phyloP scores from a whole-genome alignment of 2,888 invertebrate genomes.

The Allophyes oxyacanthae region DNA sequence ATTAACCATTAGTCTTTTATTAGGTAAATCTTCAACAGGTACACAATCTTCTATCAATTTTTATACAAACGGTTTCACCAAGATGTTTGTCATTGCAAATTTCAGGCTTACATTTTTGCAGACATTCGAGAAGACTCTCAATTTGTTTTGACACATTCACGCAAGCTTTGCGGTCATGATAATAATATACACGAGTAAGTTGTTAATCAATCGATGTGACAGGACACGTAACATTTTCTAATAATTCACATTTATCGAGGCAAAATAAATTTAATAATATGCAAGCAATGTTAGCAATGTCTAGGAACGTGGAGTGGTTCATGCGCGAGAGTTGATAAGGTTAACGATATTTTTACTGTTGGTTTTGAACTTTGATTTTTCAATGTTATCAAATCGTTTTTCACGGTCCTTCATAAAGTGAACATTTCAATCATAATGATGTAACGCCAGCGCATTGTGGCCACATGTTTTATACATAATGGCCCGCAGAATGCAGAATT shows the following conservation, averaged over 20 bases:
- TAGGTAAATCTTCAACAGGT: too few relatives aligned
- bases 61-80: neutral
- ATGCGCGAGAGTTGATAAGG: constrained; percentile 49
- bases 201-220: constrained; percentile 17
- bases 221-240: constrained; percentile 5
- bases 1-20: too few relatives aligned
- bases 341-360: constrained; percentile 57
- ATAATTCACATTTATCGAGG: constrained; percentile 23
- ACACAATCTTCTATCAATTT: neutral
- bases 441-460: constrained; percentile 18
- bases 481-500: constrained; percentile 8
- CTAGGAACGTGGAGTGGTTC: constrained; percentile 41
- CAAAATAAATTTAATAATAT: constrained; percentile 24
- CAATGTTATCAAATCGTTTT: constrained; percentile 42
- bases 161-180: too few relatives aligned
- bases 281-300: constrained; percentile 25
- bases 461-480: constrained; percentile 14
- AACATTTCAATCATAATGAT: constrained; percentile 24
- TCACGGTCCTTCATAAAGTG: constrained; percentile 31
- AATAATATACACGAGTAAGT: constrained; percentile 7
- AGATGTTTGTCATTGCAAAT: neutral
- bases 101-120: neutral
- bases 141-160: constrained; percentile 9
- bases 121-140: neutral
- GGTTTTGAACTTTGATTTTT: constrained; percentile 63